A percentile compares a stretch with the other conserved stretches of the same genome.
phyloP scores from a whole-genome alignment of 2,797 vertebrate genomes.

The Eremophila alpestris region DNA sequence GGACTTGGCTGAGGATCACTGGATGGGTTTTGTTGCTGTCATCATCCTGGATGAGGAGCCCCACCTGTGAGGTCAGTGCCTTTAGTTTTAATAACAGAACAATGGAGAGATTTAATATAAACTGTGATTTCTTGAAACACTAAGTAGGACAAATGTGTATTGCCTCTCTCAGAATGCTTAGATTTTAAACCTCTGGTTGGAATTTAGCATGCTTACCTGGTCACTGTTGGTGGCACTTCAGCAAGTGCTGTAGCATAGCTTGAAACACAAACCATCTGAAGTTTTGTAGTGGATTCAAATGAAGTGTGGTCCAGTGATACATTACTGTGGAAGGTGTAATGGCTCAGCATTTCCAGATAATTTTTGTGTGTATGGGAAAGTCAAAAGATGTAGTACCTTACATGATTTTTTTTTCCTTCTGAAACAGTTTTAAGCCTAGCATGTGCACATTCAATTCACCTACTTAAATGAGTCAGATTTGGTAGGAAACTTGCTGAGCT shows the following conservation, averaged over 20 bases:
- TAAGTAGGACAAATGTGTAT: background rate
- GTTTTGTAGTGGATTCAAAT: background rate
- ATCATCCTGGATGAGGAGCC: background rate
- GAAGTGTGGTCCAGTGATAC: background rate
- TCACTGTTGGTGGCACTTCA: background rate
- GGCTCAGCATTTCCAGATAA: background rate
- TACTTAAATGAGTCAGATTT: background rate
- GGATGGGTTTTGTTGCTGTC: background rate
- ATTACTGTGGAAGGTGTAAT: background rate
- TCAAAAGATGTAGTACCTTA: background rate
- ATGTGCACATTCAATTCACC: background rate
- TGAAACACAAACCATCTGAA: background rate
- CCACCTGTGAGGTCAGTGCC: background rate
- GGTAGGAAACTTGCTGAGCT: background rate
- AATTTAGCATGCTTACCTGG: background rate
- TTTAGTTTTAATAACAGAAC: background rate
- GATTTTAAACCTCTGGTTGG: background rate
- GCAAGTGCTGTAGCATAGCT: background rate
- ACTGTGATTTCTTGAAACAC: background rate
- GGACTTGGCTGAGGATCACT: background rate
- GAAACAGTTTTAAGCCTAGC: background rate
- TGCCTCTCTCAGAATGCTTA: background rate
- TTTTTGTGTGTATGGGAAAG: background rate
- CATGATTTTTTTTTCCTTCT: background rate
- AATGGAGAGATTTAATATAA: background rate